Conservation (phyloP, 2,888 invertebrate species). For the Helicoverpa assulta region DNA sequence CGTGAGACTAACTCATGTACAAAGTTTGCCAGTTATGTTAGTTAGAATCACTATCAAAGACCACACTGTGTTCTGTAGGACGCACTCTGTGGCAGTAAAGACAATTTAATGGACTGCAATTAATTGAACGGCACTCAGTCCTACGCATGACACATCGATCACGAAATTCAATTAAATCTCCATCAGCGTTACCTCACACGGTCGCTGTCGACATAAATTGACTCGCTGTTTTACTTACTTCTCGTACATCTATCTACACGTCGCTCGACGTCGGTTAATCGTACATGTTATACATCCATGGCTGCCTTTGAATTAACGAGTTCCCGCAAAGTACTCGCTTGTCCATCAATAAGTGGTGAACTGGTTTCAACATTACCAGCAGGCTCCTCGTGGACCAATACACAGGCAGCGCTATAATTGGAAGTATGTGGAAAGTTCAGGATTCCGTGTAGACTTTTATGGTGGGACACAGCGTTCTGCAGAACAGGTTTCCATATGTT, state of each 20-base stretch:
- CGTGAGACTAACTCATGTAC: conserved; percentile 33
- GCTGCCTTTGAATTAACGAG: conserved; percentile 44
- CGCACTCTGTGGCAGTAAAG: conserved; percentile 33
- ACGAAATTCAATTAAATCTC: conserved; percentile 70
- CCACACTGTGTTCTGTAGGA: conserved; percentile 24
- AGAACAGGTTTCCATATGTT: conserved; percentile 75
- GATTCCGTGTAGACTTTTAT: conserved; percentile 70
- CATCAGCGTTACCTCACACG: conserved; percentile 66
- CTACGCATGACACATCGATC: conserved; percentile 53
- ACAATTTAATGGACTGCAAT: conserved; percentile 46
- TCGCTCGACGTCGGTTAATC: conserved; percentile 66
- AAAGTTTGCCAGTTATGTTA: conserved; percentile 26
- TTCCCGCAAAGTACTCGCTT: conserved; percentile 31
- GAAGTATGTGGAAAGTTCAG: conserved; percentile 77
- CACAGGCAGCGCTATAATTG: conserved; percentile 58
- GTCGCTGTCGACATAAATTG: conserved; percentile 73
- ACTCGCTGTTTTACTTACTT: conserved; percentile 56
- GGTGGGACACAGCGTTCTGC: conserved; percentile 65
- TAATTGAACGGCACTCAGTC: conserved; percentile 40
- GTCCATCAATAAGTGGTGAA: conserved; percentile 45
- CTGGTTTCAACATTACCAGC: conserved; percentile 41
- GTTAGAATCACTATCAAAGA: conserved; percentile 30
- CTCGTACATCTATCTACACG: conserved; percentile 27
- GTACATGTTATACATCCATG: conserved; percentile 70
- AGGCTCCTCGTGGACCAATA: conserved; percentile 44